These are phyloP conservation scores for Bovichtus variegatus DNA, from an alignment of 2,797 vertebrate species.

Conservation along the genomic window DNA sequence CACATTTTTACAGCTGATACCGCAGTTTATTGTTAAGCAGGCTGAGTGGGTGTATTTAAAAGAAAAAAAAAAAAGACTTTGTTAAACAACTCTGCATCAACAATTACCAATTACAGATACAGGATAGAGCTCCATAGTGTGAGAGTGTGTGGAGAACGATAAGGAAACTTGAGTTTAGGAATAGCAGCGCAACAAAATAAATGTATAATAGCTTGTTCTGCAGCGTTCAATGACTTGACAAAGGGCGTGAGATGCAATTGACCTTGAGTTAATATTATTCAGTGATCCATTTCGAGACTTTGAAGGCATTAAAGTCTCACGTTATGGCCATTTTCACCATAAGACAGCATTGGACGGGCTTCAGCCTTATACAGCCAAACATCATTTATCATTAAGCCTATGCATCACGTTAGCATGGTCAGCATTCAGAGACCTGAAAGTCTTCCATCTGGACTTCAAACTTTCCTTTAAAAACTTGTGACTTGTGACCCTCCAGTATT, in stretches of 20 bases:
- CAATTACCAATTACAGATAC: constrained; percentile 22
- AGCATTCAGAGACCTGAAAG: not conserved
- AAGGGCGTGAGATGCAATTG: not conserved
- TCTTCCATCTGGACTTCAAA: not conserved
- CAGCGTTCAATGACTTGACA: not conserved
- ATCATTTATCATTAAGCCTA: not conserved
- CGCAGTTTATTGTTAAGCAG: constrained; percentile 3
- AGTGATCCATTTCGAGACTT: too few species aligned
- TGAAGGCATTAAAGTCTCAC: too few species aligned
- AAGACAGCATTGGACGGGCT: not conserved
- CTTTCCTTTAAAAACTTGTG: not conserved
- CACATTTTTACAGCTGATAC: constrained; percentile 18
- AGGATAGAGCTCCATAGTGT: not conserved
- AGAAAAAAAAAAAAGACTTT: not conserved
- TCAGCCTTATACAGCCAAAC: too few species aligned
- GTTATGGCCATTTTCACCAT: not conserved
- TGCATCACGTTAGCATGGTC: not conserved
- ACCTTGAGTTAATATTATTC: not conserved
- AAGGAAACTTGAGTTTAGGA: not conserved
- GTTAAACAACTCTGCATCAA: constrained; percentile 9
- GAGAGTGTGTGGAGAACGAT: not conserved
- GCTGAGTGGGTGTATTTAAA: not conserved
- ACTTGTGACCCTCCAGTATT: not conserved
- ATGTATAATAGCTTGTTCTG: not conserved
- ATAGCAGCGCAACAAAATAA: not conserved